Percentiles rank a stretch among this genome's conserved stretches.
Conservation (phyloP, 2,797 vertebrate species). For the Melanotaenia parkinsoni region DNA sequence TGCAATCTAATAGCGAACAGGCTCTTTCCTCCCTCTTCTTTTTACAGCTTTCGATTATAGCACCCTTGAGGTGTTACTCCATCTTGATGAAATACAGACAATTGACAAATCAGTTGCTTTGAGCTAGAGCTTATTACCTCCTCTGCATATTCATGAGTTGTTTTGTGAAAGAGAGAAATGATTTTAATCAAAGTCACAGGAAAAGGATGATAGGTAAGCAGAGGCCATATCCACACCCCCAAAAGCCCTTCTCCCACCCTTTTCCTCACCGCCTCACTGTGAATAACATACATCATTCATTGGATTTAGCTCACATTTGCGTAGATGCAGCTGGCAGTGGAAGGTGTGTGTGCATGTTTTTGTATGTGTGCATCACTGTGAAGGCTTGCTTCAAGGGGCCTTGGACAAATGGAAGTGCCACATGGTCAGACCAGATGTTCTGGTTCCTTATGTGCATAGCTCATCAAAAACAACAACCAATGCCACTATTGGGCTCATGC, state of each 20-base stretch:
- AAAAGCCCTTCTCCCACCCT: slow-evolving; percentile 10
- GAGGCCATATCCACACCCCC: slow-evolving; percentile 1
- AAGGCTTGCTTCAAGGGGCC: slow-evolving; percentile 76
- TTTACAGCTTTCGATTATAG: slow-evolving; percentile 80
- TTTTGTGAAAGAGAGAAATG: slow-evolving; percentile 69
- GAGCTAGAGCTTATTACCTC: slow-evolving; percentile 73
- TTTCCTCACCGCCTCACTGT: slow-evolving; percentile 38
- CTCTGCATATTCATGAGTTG: slow-evolving; percentile 89
- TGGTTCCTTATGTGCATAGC: slow-evolving; percentile 84
- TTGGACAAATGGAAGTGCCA: slow-evolving; percentile 85
- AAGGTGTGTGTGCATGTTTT: slow-evolving; percentile 44
- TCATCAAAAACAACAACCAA: slow-evolving; percentile 85
- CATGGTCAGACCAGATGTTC: slow-evolving; percentile 93
- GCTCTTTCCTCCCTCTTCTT: slow-evolving; percentile 78
- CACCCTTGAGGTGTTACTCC: slow-evolving; percentile 86
- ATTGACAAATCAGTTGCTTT: slow-evolving; percentile 89
- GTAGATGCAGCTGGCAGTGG: slow-evolving; percentile 74
- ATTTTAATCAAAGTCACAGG: slow-evolving; percentile 90
- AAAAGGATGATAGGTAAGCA: slow-evolving; percentile 66
- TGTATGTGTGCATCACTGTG: slow-evolving; percentile 37
- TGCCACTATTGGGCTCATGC: slow-evolving; percentile 78
- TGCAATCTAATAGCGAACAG: slow-evolving; percentile 80
- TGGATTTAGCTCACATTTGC: slow-evolving; percentile 75
- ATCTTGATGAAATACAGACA: slow-evolving; percentile 87
- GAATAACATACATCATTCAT: slow-evolving; percentile 89